A percentile compares a stretch with the other conserved stretches of the same genome.
These are phyloP conservation scores for Pegea sp. DNA, from an alignment of 23 tunicate genomes.

Conservation along the genomic window DNA sequence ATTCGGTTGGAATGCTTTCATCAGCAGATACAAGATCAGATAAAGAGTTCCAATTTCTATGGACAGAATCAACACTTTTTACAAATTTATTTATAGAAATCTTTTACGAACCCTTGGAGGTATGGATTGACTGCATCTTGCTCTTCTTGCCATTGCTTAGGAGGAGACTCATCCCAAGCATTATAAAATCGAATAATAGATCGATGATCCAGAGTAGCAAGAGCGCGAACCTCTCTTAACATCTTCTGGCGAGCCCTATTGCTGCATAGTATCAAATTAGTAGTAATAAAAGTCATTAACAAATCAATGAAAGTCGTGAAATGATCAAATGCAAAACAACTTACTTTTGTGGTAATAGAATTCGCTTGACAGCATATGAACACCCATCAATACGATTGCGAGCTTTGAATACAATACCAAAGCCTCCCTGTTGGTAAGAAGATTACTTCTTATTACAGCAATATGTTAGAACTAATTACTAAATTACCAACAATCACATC, in stretches of 20 bases:
- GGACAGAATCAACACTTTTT: background rate
- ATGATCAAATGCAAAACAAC: background rate
- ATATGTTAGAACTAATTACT: background rate
- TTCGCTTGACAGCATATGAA: constrained; percentile 74
- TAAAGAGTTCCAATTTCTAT: background rate
- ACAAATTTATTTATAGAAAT: background rate
- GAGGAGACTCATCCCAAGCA: constrained; percentile 89
- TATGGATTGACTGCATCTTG: constrained; percentile 17
- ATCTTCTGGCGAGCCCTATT: constrained; percentile 45
- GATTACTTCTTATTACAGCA: background rate
- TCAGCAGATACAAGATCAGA: too few relatives aligned
- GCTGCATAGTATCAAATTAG: too few relatives aligned
- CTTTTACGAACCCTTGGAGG: too few relatives aligned
- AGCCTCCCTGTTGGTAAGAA: constrained; percentile 46
- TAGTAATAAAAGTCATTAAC: too few relatives aligned
- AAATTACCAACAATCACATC: background rate
- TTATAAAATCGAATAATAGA: constrained; percentile 71
- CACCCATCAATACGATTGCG: constrained; percentile 74
- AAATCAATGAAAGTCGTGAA: too few relatives aligned
- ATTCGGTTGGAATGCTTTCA: too few relatives aligned
- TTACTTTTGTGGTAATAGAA: constrained; percentile 54
- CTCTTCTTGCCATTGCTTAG: constrained; percentile 60
- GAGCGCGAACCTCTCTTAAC: constrained; percentile 60
- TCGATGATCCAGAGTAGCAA: constrained; percentile 70
- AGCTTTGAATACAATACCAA: constrained; percentile 79